Conservation (phyloP, 2,888 invertebrate genomes). For the Ectobius pallidus region DNA sequence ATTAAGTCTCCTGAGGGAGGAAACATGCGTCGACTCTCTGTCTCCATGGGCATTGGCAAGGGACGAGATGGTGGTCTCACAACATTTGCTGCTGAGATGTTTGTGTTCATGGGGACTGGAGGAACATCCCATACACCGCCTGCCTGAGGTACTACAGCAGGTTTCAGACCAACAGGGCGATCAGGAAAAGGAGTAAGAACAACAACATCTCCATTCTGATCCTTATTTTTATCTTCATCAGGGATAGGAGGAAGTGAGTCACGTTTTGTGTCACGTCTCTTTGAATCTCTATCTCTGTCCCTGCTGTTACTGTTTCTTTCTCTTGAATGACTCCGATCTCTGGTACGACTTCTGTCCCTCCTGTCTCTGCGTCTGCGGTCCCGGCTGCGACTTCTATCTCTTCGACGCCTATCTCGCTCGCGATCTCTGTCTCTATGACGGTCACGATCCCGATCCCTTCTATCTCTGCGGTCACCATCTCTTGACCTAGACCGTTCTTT, state of each 20-base stretch:
- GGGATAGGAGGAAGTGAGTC: slow-evolving; percentile 18
- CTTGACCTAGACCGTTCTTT: slow-evolving; percentile 42
- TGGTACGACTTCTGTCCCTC: slow-evolving; percentile 48
- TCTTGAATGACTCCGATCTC: too few relatives aligned
- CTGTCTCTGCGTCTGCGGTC: slow-evolving; percentile 54
- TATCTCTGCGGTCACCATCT: slow-evolving; percentile 42
- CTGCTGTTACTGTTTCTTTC: slow-evolving; percentile 58
- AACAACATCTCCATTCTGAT: slow-evolving; percentile 38
- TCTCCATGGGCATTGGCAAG: neutral
- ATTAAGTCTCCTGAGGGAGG: slow-evolving; percentile 8
- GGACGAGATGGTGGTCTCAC: neutral
- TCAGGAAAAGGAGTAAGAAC: slow-evolving; percentile 33
- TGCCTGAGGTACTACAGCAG: neutral
- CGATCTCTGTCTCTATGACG: slow-evolving; percentile 50
- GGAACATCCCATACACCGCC: neutral
- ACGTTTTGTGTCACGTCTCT: slow-evolving; percentile 37
- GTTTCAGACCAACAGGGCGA: too few relatives aligned
- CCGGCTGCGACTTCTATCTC: slow-evolving; percentile 54
- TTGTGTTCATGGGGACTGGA: slow-evolving; percentile 39
- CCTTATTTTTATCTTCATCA: slow-evolving; percentile 35
- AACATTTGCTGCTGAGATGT: slow-evolving; percentile 33
- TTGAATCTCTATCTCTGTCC: slow-evolving; percentile 43
- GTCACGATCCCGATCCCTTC: slow-evolving; percentile 64
- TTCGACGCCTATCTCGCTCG: slow-evolving; percentile 56
- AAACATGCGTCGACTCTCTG: slow-evolving; percentile 18